These are phyloP conservation scores for Philhelius pedissequus DNA, from an alignment of 2,888 invertebrate genomes.

Conservation along the genomic window DNA sequence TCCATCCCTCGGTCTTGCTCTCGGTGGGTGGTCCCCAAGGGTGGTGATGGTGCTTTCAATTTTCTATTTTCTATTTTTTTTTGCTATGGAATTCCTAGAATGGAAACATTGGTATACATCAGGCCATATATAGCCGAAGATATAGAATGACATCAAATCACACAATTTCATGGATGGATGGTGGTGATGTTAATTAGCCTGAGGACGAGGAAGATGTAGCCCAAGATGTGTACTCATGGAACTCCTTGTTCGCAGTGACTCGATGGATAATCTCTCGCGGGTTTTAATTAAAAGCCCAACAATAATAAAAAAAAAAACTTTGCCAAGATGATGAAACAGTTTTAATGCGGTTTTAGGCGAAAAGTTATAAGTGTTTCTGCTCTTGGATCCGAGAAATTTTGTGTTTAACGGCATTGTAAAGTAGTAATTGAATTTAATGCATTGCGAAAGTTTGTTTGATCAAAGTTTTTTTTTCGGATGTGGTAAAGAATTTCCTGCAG, in stretches of 20 bases:
- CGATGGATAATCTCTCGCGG: slow-evolving; percentile 49
- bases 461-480: neutral
- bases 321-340: slow-evolving; percentile 42
- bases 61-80: neutral
- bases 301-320: neutral
- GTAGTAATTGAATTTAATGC: slow-evolving; percentile 49
- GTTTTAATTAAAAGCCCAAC: slow-evolving; percentile 51
- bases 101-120: slow-evolving; percentile 32
- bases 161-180: slow-evolving; percentile 34
- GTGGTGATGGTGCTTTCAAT: slow-evolving; percentile 20
- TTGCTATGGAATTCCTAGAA: slow-evolving; percentile 27
- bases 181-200: slow-evolving; percentile 49
- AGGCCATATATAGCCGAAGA: slow-evolving; percentile 51
- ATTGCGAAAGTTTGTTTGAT: slow-evolving; percentile 8
- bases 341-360: slow-evolving; percentile 31
- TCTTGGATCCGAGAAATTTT: slow-evolving; percentile 65
- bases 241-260: neutral
- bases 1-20: neutral
- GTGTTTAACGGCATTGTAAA: slow-evolving; percentile 29
- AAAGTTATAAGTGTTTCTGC: slow-evolving; percentile 52
- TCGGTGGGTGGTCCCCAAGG: too few relatives aligned
- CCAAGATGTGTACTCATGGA: neutral
- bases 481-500: slow-evolving; percentile 35
- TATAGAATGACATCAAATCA: slow-evolving; percentile 45
- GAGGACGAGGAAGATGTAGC: neutral